These are phyloP conservation scores for Macrosteles quadrilineatus DNA, from an alignment of 1,140 invertebrate species.

Conservation along the genomic window DNA sequence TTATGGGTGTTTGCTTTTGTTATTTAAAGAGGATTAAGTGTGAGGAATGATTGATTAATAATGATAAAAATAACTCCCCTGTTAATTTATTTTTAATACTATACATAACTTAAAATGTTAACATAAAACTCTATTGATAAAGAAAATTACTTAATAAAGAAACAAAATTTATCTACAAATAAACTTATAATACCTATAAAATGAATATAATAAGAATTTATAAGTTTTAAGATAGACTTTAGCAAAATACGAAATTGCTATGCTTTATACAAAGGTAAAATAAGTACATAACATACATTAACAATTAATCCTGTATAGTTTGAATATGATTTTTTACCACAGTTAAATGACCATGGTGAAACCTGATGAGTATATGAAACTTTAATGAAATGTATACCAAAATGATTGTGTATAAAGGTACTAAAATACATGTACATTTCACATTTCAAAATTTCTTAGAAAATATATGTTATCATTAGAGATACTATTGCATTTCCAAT, in stretches of 20 bases:
- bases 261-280: slow-evolving; percentile 6
- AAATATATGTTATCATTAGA: too few relatives aligned
- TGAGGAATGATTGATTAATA: too few relatives aligned
- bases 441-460: too few relatives aligned
- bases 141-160: slow-evolving; percentile 30
- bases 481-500: too few relatives aligned
- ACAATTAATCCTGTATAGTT: background rate
- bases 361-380: too few relatives aligned
- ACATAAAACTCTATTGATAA: slow-evolving; percentile 32
- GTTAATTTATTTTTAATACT: slow-evolving; percentile 31
- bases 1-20: too few relatives aligned
- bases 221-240: background rate
- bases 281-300: slow-evolving; percentile 20
- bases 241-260: background rate
- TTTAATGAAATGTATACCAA: too few relatives aligned
- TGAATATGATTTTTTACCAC: background rate
- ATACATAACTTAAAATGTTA: slow-evolving; percentile 32
- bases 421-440: too few relatives aligned
- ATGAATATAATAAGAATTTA: background rate
- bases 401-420: too few relatives aligned
- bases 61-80: slow-evolving; percentile 11
- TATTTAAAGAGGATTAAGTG: too few relatives aligned
- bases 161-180: slow-evolving; percentile 31
- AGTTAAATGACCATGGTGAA: too few relatives aligned
- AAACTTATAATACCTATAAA: background rate